A percentile compares a stretch with the other conserved stretches of the same genome.
phyloP scores from a whole-genome alignment of 2,113 vertebrate species.

The Craseonycteris thonglongyai region DNA sequence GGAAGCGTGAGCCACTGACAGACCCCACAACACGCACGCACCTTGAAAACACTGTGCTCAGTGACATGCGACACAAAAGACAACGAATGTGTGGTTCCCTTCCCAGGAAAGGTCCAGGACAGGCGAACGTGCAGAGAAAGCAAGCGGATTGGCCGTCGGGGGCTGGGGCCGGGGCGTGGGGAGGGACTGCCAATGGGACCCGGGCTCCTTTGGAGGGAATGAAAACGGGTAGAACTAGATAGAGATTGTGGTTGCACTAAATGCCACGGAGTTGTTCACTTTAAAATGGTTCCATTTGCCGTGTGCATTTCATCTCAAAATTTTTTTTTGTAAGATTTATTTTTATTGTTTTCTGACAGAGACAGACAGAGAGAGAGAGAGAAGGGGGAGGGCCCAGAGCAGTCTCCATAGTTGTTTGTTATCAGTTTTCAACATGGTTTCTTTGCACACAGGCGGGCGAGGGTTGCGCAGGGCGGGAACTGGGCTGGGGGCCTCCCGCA shows the following conservation, averaged over 20 bases:
- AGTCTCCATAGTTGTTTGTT: too few relatives aligned
- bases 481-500: too few relatives aligned
- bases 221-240: neutral
- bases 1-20: neutral
- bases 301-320: neutral
- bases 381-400: too few relatives aligned
- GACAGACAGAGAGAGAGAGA: too few relatives aligned
- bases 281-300: neutral
- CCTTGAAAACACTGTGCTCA: too few relatives aligned
- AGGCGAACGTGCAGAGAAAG: neutral
- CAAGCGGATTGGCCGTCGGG: neutral
- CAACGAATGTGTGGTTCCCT: accelerated
- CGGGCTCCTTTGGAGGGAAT: neutral
- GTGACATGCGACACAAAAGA: neutral
- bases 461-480: too few relatives aligned
- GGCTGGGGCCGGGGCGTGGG: neutral
- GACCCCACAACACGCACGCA: accelerated
- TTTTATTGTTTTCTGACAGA: too few relatives aligned
- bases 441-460: too few relatives aligned
- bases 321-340: neutral
- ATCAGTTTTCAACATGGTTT: too few relatives aligned
- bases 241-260: neutral
- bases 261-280: neutral
- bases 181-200: neutral
- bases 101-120: neutral